Evolutionary conservation across 2,888 invertebrate species (phyloP).

Genomic region (Asteroscopus sphinx): DNA sequence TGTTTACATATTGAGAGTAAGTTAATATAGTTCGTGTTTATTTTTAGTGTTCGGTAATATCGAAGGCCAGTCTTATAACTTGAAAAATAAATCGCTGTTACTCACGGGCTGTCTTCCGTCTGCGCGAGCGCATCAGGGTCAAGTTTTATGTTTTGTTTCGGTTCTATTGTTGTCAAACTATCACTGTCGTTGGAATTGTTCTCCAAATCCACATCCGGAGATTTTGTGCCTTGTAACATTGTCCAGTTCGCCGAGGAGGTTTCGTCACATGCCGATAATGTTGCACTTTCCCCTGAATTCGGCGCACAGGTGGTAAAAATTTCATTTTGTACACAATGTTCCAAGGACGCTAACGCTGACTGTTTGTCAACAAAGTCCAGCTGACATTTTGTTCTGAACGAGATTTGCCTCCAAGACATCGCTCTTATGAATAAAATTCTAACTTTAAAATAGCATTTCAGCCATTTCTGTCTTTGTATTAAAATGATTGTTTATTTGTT

Average conservation of each 20-base stretch:
- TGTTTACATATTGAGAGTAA: slow-evolving; percentile 2
- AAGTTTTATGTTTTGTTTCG: slow-evolving; percentile 47
- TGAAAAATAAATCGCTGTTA: slow-evolving; percentile 27
- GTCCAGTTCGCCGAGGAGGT: slow-evolving; percentile 40
- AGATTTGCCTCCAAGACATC: slow-evolving; percentile 67
- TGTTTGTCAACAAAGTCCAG: slow-evolving; percentile 52
- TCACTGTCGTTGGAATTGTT: slow-evolving; percentile 30
- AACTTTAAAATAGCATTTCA: slow-evolving; percentile 17
- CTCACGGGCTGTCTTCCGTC: slow-evolving; percentile 60
- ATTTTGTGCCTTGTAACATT: slow-evolving; percentile 59
- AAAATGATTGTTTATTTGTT: slow-evolving; percentile 26
- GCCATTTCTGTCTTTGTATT: slow-evolving; percentile 5
- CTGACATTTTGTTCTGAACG: slow-evolving; percentile 58
- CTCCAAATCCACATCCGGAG: slow-evolving; percentile 52
- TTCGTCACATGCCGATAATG: slow-evolving; percentile 54
- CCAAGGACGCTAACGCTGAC: slow-evolving; percentile 24
- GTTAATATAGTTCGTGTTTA: not conserved
- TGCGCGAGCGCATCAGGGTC: slow-evolving; percentile 54
- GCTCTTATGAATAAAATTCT: slow-evolving; percentile 16
- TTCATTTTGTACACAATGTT: slow-evolving; percentile 47
- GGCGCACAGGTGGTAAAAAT: slow-evolving; percentile 22
- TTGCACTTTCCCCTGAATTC: slow-evolving; percentile 38
- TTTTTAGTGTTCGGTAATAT: not conserved
- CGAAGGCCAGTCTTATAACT: slow-evolving; percentile 15
- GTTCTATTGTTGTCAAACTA: slow-evolving; percentile 55